phyloP scores from a whole-genome alignment of 2,888 invertebrate species.

The Pyrocoelia pectoralis region DNA sequence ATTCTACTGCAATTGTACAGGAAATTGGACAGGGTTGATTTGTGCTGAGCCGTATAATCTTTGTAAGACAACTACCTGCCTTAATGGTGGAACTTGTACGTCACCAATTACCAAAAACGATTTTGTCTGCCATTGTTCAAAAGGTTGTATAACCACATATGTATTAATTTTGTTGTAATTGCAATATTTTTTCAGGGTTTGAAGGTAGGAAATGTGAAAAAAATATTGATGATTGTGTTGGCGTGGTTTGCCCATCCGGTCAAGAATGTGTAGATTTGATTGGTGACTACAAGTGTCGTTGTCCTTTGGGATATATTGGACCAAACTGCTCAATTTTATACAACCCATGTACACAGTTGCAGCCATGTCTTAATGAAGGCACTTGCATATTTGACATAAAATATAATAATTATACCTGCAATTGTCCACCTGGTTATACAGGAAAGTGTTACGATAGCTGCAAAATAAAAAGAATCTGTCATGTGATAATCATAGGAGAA shows the following conservation, averaged over 20 bases:
- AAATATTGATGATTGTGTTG: constrained; percentile 72
- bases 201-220: constrained; percentile 71
- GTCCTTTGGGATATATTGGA: constrained; percentile 68
- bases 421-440: constrained; percentile 73
- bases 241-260: constrained; percentile 61
- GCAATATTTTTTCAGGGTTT: constrained; percentile 67
- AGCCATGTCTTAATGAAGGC: constrained; percentile 76
- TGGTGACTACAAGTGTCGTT: constrained; percentile 67
- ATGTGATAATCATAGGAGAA: too few species aligned
- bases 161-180: too few species aligned
- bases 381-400: constrained; percentile 57
- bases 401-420: constrained; percentile 73
- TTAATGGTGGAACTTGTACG: constrained; percentile 70
- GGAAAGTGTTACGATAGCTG: constrained; percentile 58
- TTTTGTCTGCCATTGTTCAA: constrained; percentile 69
- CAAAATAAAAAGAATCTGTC: too few species aligned
- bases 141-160: constrained; percentile 61
- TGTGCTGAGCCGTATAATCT: constrained; percentile 67
- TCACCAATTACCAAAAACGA: constrained; percentile 60
- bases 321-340: constrained; percentile 65
- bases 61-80: constrained; percentile 68
- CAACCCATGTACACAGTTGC: constrained; percentile 69
- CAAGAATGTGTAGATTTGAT: constrained; percentile 66
- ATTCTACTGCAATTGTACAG: constrained; percentile 66
- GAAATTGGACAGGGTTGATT: constrained; percentile 65